Conservation (phyloP, 1,140 invertebrate species). For the Papilio dardanus region DNA sequence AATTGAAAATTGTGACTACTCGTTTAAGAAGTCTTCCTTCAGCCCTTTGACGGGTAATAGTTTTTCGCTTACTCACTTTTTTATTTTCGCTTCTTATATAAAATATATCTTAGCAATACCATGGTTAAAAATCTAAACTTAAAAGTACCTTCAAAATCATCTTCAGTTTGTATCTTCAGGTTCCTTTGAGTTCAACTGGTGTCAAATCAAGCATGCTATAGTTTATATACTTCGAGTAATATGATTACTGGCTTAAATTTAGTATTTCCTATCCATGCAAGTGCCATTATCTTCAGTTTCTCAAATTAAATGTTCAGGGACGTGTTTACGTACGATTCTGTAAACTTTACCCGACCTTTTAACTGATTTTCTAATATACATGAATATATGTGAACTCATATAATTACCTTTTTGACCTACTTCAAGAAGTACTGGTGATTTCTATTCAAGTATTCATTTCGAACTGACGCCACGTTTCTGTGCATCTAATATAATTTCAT, state of each 20-base stretch:
- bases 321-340: slow-evolving; percentile 17
- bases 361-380: slow-evolving; percentile 20
- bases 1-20: too few species aligned
- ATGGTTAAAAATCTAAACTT: neutral
- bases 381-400: neutral
- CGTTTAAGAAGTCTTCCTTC: too few species aligned
- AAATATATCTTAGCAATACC: neutral
- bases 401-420: neutral
- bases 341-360: slow-evolving; percentile 17
- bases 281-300: slow-evolving; percentile 36
- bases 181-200: slow-evolving; percentile 31
- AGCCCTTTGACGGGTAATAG: too few species aligned
- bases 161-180: slow-evolving; percentile 27
- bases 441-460: neutral
- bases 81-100: neutral
- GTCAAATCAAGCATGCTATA: slow-evolving; percentile 14
- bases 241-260: slow-evolving; percentile 29
- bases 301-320: slow-evolving; percentile 34
- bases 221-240: slow-evolving; percentile 27
- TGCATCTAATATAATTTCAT: neutral
- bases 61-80: too few species aligned
- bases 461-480: neutral
- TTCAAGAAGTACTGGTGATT: neutral
- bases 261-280: slow-evolving; percentile 30
- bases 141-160: slow-evolving; percentile 45